Conservation (phyloP, 2,888 invertebrate genomes). For the Drosophila histrio region DNA sequence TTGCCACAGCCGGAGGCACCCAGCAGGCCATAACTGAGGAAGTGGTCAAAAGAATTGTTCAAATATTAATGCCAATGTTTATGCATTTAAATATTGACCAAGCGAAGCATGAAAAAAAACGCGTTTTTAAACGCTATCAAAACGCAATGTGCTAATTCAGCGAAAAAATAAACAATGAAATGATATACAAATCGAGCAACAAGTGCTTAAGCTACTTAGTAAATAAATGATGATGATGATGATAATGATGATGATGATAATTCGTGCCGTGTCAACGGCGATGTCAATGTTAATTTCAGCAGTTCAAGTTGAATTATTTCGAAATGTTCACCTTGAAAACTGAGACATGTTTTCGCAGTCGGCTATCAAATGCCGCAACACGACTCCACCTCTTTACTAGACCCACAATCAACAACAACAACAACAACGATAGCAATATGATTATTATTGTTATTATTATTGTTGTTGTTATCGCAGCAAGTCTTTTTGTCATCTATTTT, state of each 20-base stretch:
- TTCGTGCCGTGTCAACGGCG: slow-evolving; percentile 58
- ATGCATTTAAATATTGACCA: background rate
- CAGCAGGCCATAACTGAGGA: slow-evolving; percentile 93
- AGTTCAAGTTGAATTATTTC: slow-evolving; percentile 81
- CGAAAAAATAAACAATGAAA: slow-evolving; percentile 14
- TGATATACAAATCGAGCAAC: slow-evolving; percentile 25
- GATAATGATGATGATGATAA: slow-evolving; percentile 19
- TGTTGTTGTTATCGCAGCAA: slow-evolving; percentile 40
- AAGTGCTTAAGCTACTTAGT: slow-evolving; percentile 9
- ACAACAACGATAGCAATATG: slow-evolving; percentile 14
- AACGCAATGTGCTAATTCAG: slow-evolving; percentile 44
- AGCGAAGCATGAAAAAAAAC: slow-evolving; percentile 2
- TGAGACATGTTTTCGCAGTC: slow-evolving; percentile 59
- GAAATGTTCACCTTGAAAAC: slow-evolving; percentile 77
- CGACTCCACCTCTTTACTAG: slow-evolving; percentile 61
- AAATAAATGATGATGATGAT: slow-evolving; percentile 5
- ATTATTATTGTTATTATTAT: slow-evolving; percentile 43
- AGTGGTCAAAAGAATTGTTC: background rate
- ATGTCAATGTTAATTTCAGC: slow-evolving; percentile 78
- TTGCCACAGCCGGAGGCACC: slow-evolving; percentile 99
- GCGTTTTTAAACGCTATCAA: slow-evolving; percentile 10
- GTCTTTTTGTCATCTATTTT: slow-evolving; percentile 47
- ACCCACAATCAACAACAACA: slow-evolving; percentile 42
- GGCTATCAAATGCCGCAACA: slow-evolving; percentile 54
- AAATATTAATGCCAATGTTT: background rate